Evolutionary conservation across 2,797 vertebrate genomes (phyloP).

Genomic region (Cossypha heuglini): DNA sequence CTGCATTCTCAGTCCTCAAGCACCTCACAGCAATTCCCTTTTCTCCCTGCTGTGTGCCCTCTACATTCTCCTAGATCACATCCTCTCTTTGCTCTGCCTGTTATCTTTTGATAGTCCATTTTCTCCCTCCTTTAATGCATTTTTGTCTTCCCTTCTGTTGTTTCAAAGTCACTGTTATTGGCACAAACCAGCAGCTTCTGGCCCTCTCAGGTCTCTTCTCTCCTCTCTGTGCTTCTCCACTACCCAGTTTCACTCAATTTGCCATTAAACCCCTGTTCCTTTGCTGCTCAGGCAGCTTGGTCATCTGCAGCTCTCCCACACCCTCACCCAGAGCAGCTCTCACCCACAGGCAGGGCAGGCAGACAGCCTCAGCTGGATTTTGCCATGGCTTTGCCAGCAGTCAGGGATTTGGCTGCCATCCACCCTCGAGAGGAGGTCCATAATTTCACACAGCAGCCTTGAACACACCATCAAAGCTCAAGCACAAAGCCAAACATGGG

Average conservation of each 20-base stretch:
- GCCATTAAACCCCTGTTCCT: background rate
- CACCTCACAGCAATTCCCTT: background rate
- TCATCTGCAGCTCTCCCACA: background rate
- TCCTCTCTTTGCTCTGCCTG: background rate
- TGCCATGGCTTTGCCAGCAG: background rate
- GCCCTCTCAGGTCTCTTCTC: background rate
- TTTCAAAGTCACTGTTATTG: background rate
- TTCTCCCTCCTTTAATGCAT: background rate
- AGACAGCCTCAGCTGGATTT: background rate
- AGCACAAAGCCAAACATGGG: background rate
- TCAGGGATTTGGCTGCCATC: background rate
- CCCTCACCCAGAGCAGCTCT: background rate
- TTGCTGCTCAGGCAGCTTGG: background rate
- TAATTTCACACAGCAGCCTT: background rate
- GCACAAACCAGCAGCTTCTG: background rate
- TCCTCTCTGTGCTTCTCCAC: background rate
- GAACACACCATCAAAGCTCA: background rate
- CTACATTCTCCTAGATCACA: background rate
- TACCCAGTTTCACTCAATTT: background rate
- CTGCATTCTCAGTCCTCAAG: background rate
- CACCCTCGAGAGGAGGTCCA: background rate
- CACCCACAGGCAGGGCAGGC: background rate
- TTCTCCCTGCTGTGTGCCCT: background rate
- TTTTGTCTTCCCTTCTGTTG: background rate
- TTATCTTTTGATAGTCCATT: background rate